A percentile compares a stretch with the other conserved stretches of the same genome.
Conservation (phyloP, 2,888 invertebrate species). For the Callinectes sapidus region DNA sequence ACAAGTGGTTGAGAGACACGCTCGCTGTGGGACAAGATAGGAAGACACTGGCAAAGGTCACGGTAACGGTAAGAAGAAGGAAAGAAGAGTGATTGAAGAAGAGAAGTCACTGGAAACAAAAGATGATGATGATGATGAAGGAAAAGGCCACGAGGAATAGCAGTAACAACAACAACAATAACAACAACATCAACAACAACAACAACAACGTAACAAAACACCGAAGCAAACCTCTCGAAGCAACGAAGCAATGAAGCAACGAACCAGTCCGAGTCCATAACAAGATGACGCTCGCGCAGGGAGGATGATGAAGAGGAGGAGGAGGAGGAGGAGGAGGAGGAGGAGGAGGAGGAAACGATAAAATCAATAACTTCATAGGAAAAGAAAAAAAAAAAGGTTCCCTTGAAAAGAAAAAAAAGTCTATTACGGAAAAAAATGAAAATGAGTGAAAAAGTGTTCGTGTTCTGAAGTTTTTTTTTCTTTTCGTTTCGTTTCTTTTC, state of each 20-base stretch:
- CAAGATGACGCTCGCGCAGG: background rate
- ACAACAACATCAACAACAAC: background rate
- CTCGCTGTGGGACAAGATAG: background rate
- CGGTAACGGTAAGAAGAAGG: no score
- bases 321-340: background rate
- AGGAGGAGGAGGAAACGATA: background rate
- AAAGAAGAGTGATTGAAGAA: no score
- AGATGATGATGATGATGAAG: background rate
- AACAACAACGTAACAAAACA: background rate
- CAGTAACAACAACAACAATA: background rate
- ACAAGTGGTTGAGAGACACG: background rate
- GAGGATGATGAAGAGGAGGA: background rate
- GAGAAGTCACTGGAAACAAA: background rate
- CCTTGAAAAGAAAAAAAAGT: background rate
- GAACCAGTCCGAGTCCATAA: conserved; percentile 3
- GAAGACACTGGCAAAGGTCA: background rate
- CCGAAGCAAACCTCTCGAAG: background rate
- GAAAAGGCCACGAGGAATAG: background rate
- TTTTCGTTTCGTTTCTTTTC: background rate
- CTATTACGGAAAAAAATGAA: background rate
- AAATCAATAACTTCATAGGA: background rate
- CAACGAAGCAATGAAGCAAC: background rate
- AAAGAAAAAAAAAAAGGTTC: background rate
- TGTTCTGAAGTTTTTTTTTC: background rate
- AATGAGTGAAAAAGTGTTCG: background rate